Base-by-base conservation (phyloP, 2,888 invertebrate species). In the Hermodice carunculata region DNA sequence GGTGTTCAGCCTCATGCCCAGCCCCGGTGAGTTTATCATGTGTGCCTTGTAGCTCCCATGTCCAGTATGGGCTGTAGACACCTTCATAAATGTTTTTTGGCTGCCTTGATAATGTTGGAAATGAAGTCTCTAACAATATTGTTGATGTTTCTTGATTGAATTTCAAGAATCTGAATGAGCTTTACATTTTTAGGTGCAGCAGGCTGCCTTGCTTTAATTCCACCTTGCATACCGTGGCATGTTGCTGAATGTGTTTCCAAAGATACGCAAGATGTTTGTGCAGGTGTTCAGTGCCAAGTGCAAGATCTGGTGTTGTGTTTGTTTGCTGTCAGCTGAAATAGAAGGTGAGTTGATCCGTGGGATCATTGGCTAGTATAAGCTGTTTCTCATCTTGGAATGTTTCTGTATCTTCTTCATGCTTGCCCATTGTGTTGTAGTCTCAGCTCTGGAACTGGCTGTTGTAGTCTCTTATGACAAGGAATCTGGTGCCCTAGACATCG, bases 361-460 rank as follows among this genome's bases (percentile, higher is more conserved):
- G 61, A 4, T 54, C 26, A 29, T 66, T 69, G 59, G n/a, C n/a
- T n/a, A n/a, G n/a, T 3, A 53, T 61, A n/a, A 66, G 61, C 3
- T 61, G 59, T 29, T 61, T 53, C 11, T 67, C 57, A 53, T 70
- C 67, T 42, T 67, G 70, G 61, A 64, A 70, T 29, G 53, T 51
- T 11, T 70, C 64, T 19, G 64, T 57, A 17, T 61, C 62, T 42
- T 70, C 70, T 37, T 17, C 37, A 29, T 57, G 56, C 43, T 46
- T 61, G 54, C 67, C 66, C 17, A 67, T 58, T n/a, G 59, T 56
- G 43, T 54, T 49, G 48, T 64, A 67, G 60, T 61, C 60, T 65
- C 64, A 67, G 51, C 62, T 70, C 29, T 62, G 61, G 4, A 63
- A 70, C 11, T 65, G 67, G 52, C 65, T 67, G 63, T 70, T 67